Base-by-base conservation (phyloP, 2,113 vertebrate species). In the Ia io region DNA sequence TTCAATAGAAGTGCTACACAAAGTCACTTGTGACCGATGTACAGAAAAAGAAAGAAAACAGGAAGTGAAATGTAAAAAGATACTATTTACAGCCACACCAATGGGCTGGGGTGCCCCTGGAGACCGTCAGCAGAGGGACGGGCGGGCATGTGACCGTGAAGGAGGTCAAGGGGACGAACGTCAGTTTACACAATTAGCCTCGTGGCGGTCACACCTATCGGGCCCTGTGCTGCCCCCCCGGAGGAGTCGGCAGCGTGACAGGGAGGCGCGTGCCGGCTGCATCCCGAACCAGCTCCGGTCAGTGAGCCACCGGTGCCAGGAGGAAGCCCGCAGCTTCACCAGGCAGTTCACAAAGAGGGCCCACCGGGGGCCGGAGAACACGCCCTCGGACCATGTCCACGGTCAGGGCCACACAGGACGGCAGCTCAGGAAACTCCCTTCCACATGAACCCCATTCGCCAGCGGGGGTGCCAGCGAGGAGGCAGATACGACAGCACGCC, bases 331-430 rank as follows among this genome's bases (percentile, higher is more conserved):
- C 32, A 35, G 65, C 16, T 8, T n/a, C 65, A 9, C 17, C 61
- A 65, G 30, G 61, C 28, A 32, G 13, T 1, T 65, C 0, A 32
- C 63, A 4, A 37, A 65, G 63, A 16, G 63, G 63, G 16, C 2
- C 10, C 12, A 65, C 61, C 10, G 56, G 56, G 9, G 56, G 9
- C 61, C 28, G 30, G 63, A 32, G 6, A 14, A 16, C 30, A 6
- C 4, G 13, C 3, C 3, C 22, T 14, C n/a, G 28, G 32, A 5
- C 11, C 12, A 28, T 5, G 13, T 14, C 5, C 28, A 13, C 6
- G 13, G 63, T 17, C 28, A 30, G 28, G 61, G 59, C 25, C 3
- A 8, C 25, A 28, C 61, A 5, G 11, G 23, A 61, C 59, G 11
- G 59, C 22, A 30, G 61, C 61, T 63, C 61, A 30, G 28, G 61